A percentile compares a stretch with the other conserved stretches of the same genome.
Evolutionary conservation across 2,888 invertebrate species (phyloP).

Genomic region (Macrosoma leucophasiata): DNA sequence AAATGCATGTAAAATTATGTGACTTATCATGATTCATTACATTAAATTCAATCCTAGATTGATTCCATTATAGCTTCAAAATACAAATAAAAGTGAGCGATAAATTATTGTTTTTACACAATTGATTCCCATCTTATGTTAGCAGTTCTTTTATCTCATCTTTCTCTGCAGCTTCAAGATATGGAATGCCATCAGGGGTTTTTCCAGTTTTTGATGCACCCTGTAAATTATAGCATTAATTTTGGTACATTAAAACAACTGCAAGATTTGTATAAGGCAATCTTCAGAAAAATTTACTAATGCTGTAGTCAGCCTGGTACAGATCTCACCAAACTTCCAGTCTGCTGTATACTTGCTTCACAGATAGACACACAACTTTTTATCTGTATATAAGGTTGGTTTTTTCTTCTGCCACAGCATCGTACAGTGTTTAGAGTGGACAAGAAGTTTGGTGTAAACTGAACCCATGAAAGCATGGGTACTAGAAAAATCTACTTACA

Average conservation of each 20-base stretch:
- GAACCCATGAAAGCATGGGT: too few species aligned
- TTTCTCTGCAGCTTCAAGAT: constrained; percentile 92
- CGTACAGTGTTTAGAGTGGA: too few species aligned
- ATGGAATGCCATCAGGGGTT: constrained; percentile 91
- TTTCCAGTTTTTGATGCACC: constrained; percentile 88
- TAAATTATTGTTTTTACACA: constrained; percentile 25
- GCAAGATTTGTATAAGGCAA: constrained; percentile 8
- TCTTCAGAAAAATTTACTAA: too few species aligned
- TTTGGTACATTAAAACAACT: neutral
- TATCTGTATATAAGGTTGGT: too few species aligned
- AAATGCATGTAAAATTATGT: constrained; percentile 72
- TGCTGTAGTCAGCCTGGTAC: too few species aligned
- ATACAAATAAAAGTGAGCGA: constrained; percentile 44
- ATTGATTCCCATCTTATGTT: constrained; percentile 44
- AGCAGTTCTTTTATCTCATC: constrained; percentile 90
- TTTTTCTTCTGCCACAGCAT: too few species aligned
- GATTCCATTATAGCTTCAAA: constrained; percentile 50
- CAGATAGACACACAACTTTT: too few species aligned
- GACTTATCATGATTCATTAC: constrained; percentile 45
- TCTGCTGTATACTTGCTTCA: too few species aligned
- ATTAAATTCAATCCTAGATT: constrained; percentile 42
- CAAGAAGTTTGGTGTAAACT: too few species aligned
- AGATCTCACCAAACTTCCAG: too few species aligned
- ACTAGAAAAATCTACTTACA: constrained; percentile 76
- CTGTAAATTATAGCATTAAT: constrained; percentile 54